Percentiles rank a stretch among this genome's conserved stretches.
phyloP scores from a whole-genome alignment of 2,888 invertebrate species.

The Melanotus villosus region DNA sequence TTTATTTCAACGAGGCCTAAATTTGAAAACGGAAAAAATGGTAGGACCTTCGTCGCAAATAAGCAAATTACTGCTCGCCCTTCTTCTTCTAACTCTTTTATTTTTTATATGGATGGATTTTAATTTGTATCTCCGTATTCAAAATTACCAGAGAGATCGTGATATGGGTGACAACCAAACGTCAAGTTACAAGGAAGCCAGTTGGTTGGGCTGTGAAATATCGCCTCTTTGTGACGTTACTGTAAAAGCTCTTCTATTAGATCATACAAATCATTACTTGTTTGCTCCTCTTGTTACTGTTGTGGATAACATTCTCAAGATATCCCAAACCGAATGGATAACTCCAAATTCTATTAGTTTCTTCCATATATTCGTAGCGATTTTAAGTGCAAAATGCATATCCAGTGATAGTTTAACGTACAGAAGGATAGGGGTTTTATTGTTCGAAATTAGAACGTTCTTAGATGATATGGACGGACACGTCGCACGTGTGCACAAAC shows the following conservation, averaged over 20 bases:
- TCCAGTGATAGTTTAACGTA: slow-evolving; percentile 80
- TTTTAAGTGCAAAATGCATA: slow-evolving; percentile 81
- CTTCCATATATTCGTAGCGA: slow-evolving; percentile 83
- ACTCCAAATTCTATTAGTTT: slow-evolving; percentile 90
- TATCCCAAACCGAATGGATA: slow-evolving; percentile 70
- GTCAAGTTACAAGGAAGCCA: slow-evolving; percentile 70
- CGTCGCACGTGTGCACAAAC: slow-evolving; percentile 83
- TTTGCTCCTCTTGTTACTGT: slow-evolving; percentile 85
- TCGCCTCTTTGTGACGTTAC: slow-evolving; percentile 86
- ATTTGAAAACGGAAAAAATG: slow-evolving; percentile 37
- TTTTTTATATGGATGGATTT: slow-evolving; percentile 84
- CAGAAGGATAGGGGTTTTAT: slow-evolving; percentile 80
- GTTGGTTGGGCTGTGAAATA: slow-evolving; percentile 78
- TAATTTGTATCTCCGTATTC: slow-evolving; percentile 79
- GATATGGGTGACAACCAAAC: slow-evolving; percentile 63
- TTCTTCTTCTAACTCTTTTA: slow-evolving; percentile 72
- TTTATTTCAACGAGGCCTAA: background rate
- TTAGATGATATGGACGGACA: slow-evolving; percentile 90
- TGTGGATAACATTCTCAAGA: slow-evolving; percentile 75
- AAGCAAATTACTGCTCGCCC: slow-evolving; percentile 76
- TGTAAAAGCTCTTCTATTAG: slow-evolving; percentile 86
- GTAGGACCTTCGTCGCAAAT: slow-evolving; percentile 82
- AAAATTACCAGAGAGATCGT: slow-evolving; percentile 76
- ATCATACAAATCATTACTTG: slow-evolving; percentile 88
- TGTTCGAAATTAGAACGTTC: slow-evolving; percentile 87